Base-by-base conservation (phyloP, 64 coral and sea anemone genomes). In the Montipora sp. region DNA sequence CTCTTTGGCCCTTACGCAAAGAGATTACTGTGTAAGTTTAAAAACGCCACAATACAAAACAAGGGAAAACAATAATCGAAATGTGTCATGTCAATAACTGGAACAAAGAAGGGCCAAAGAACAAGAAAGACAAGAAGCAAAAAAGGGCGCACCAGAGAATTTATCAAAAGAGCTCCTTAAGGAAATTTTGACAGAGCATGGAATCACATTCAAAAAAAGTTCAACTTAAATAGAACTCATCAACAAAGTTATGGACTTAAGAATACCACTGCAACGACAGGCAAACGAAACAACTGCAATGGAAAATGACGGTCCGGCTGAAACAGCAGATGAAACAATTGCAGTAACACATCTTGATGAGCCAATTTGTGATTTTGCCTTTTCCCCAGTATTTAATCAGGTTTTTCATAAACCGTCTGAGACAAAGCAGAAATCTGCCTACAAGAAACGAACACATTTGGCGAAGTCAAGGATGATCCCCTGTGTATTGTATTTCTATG, bases 151-250 rank as follows among this genome's bases (percentile, higher is more conserved):
- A 73, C 70, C 70, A 23, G 70, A 73, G 70, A 73, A 73, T 73
- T 73, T 73, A 73, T 73, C 70, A 73, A 73, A 73, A 73, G 70
- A 73, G 70, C 70, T 73, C 70, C 70, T 73, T 7, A 73, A 73
- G 9, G 70, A 73, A 73, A 73, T 73, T 73, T 9, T 73, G 70
- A 23, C 70, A 7, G 70, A 73, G 70, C 70, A 73, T 73, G 70
- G 70, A 73, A 73, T 73, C 4, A 73, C 70, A 73, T 73, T 73
- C 4, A 36, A 23, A 73, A 73, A 73, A 73, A 73, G 70, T 73
- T 4, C 70, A 73, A 73, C 70, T 73, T 36, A 73, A 36, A 73
- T 73, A 9, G 70, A 73, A 73, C 20, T 36, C 70, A 73, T 73
- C 70, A 73, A 73, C 70, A 22, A 73, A 20, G 70, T 73, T 9